A percentile compares a stretch with the other conserved stretches of the same genome.
These are phyloP conservation scores for Unio delphinus DNA, from an alignment of 2,888 invertebrate genomes.

Conservation along the genomic window DNA sequence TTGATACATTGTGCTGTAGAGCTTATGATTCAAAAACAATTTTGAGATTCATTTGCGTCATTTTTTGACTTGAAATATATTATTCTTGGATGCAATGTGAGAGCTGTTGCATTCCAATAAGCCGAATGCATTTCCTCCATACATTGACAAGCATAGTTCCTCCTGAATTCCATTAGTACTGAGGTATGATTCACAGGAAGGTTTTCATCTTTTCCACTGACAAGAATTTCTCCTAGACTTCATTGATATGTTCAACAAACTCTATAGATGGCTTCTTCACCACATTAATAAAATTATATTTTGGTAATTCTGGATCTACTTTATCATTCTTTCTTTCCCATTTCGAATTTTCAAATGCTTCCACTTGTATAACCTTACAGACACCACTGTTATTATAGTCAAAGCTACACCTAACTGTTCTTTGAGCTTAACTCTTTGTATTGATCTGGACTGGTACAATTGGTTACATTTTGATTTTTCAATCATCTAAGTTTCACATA, in stretches of 20 bases:
- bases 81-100: too few relatives aligned
- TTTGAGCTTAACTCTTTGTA: conserved; percentile 8
- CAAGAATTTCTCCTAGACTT: conserved; percentile 11
- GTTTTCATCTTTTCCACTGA: conserved; percentile 11
- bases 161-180: too few relatives aligned
- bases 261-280: conserved; percentile 56
- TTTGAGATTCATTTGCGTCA: too few relatives aligned
- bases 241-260: conserved; percentile 17
- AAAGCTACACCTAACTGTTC: conserved; percentile 9
- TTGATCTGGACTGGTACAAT: conserved; percentile 20
- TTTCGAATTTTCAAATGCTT: conserved; percentile 19
- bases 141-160: too few relatives aligned
- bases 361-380: conserved; percentile 23
- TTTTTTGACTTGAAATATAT: too few relatives aligned
- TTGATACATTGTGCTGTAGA: too few relatives aligned
- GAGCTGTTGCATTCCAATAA: too few relatives aligned
- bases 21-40: too few relatives aligned
- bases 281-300: conserved; percentile 62
- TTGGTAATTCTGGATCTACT: conserved; percentile 15
- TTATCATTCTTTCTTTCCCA: conserved; percentile 26
- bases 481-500: conserved; percentile 8
- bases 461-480: background rate
- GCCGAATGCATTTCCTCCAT: too few relatives aligned
- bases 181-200: conserved; percentile 7
- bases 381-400: conserved; percentile 1